Base-by-base conservation (phyloP, 2,888 invertebrate genomes). In the Tenthredo mesomela region DNA sequence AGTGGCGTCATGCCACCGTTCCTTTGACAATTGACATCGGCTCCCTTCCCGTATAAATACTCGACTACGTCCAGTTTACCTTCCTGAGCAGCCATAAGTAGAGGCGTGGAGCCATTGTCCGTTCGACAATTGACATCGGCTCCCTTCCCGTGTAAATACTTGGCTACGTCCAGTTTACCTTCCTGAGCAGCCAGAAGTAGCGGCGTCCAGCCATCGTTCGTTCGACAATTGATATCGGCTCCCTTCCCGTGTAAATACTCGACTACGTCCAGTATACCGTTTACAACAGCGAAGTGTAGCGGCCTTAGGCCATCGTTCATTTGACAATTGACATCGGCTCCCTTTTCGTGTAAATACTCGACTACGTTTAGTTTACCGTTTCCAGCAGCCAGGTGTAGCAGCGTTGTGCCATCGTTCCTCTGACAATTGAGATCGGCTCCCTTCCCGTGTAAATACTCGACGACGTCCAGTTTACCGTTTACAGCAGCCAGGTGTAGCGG, bases 341-440 rank as follows among this genome's bases (percentile, higher is more conserved):
- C 65, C 1, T 65, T 65, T 2, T 10, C 65, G 25, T 25, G 25
- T 3, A 65, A 6, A 25, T 65, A 29, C 10, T 65, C 29, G 0
- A 97, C 96, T 2, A 96, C 94, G 0, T 94, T 90, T 0, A 94
- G 87, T 85, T 96, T 95, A 0, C 97, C 97, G 0, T 21, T 2
- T 2, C 2, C 7, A 29, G 29, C 65, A 29, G 65, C 65, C 29
- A 65, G 1, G 29, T 15, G 25, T 9, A 65, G n/a, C n/a, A n/a
- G 54, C 10, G 54, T n/a, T n/a, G 0, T 5, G n/a, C 18, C 54
- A 54, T 54, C 18, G 2, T 0, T 18, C 18, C 2, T 15, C n/a
- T n/a, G 54, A 54, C 15, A 54, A 54, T 54, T 18, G 54, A 54
- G 0, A 3, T 54, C 54, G 54, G 54, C 54, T 54, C 54, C 54